Conservation (phyloP, 2,888 invertebrate species). For the Ophion ventricosus region DNA sequence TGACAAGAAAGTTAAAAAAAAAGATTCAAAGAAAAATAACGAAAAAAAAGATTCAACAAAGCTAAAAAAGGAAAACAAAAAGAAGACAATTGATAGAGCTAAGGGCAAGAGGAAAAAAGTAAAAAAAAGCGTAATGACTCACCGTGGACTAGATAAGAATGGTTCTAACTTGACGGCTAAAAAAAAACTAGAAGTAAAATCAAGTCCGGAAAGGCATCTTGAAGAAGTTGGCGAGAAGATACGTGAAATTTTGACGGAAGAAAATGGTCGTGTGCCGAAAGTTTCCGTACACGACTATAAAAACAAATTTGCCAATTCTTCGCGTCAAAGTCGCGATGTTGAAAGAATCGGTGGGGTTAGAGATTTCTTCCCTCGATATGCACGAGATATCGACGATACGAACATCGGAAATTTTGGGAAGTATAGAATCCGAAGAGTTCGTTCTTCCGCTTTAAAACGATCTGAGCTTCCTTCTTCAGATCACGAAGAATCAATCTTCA, state of each 20-base stretch:
- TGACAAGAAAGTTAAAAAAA: background rate
- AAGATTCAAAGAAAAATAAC: constrained; percentile 23
- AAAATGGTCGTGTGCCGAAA: constrained; percentile 43
- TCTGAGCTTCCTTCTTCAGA: constrained; percentile 12
- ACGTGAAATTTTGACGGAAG: constrained; percentile 66
- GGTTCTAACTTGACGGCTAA: constrained; percentile 36
- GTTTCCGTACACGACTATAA: background rate
- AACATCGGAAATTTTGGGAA: constrained; percentile 46
- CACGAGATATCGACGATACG: constrained; percentile 53
- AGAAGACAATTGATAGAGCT: constrained; percentile 10
- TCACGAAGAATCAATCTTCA: constrained; percentile 2
- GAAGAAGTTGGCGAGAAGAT: constrained; percentile 66
- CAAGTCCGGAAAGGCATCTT: constrained; percentile 46
- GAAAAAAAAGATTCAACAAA: constrained; percentile 10
- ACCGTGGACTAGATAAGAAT: constrained; percentile 5
- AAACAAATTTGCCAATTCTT: constrained; percentile 9
- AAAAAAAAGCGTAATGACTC: constrained; percentile 44
- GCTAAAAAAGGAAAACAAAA: constrained; percentile 27
- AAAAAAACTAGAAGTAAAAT: constrained; percentile 64
- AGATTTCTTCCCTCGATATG: constrained; percentile 38
- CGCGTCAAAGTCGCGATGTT: constrained; percentile 30
- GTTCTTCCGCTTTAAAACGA: constrained; percentile 41
- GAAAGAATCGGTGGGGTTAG: background rate
- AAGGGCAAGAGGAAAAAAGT: constrained; percentile 22
- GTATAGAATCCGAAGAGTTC: constrained; percentile 46